Evolutionary conservation across 2,888 invertebrate genomes (phyloP).

Genomic region (Zonitis immaculata): DNA sequence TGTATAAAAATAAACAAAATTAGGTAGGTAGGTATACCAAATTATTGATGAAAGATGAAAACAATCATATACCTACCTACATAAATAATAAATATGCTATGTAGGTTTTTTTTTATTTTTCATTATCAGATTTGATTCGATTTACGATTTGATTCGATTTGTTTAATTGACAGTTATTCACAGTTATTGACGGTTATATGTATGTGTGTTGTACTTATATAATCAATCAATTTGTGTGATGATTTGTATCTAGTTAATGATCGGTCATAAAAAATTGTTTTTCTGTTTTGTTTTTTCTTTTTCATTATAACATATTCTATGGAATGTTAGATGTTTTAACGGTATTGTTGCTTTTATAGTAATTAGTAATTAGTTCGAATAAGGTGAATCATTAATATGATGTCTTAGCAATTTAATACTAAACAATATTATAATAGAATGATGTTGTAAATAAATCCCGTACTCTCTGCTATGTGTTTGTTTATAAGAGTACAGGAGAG

Average conservation of each 20-base stretch:
- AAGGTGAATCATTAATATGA: conserved; percentile 14
- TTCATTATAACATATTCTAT: conserved; percentile 24
- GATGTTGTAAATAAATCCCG: conserved; percentile 15
- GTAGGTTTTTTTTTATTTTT: too few relatives aligned
- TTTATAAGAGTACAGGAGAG: conserved; percentile 30
- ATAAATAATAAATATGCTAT: too few relatives aligned
- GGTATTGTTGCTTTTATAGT: conserved; percentile 32
- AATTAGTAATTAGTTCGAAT: conserved; percentile 31
- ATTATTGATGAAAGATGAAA: background rate
- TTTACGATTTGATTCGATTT: too few relatives aligned
- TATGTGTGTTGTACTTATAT: background rate
- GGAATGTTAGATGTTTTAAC: conserved; percentile 31
- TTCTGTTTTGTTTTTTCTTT: background rate
- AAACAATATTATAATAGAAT: background rate
- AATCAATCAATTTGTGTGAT: background rate
- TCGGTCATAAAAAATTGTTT: background rate
- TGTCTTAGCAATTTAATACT: background rate
- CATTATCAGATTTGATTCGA: too few relatives aligned
- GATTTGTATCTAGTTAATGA: background rate
- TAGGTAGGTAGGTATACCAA: too few relatives aligned
- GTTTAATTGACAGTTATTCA: too few relatives aligned
- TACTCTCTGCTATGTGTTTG: conserved; percentile 21
- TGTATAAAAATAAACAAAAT: conserved; percentile 23
- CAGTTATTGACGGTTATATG: background rate
- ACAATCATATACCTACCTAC: too few relatives aligned